These are phyloP conservation scores for Drosophila erecta DNA, from an alignment of 1,140 invertebrate genomes.

Conservation along the genomic window DNA sequence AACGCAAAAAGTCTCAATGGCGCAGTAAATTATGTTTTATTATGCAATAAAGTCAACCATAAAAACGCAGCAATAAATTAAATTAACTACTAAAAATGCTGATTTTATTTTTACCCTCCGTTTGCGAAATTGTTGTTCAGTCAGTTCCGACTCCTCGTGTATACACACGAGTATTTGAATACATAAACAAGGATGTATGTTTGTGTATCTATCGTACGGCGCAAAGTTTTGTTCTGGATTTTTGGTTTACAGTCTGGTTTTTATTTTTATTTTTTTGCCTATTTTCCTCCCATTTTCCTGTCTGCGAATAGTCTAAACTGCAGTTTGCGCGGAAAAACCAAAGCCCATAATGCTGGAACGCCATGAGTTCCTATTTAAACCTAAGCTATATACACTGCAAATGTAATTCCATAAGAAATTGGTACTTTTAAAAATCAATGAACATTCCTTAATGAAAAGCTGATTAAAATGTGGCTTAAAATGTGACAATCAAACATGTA, in stretches of 20 bases:
- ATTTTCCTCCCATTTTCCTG: constrained; percentile 8
- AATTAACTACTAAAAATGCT: constrained; percentile 85
- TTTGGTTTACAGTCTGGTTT: constrained; percentile 8
- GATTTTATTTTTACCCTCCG: constrained; percentile 78
- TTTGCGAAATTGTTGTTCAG: constrained; percentile 46
- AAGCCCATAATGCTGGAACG: background rate
- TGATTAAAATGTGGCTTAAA: too few species aligned
- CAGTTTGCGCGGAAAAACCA: background rate
- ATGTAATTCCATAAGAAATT: background rate
- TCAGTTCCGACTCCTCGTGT: constrained; percentile 5
- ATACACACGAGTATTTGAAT: constrained; percentile 24
- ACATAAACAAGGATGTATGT: constrained; percentile 36
- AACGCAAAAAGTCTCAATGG: constrained; percentile 84
- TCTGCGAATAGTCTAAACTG: background rate
- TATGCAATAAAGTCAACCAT: constrained; percentile 85
- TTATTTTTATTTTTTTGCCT: background rate
- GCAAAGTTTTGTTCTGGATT: constrained; percentile 18
- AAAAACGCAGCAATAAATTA: constrained; percentile 85
- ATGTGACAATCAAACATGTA: too few species aligned
- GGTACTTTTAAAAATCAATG: background rate
- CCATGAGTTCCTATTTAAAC: background rate
- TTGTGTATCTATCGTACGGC: constrained; percentile 11
- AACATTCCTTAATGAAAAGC: background rate
- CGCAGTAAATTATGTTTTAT: constrained; percentile 85
- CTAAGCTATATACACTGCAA: too few species aligned